Evolutionary conservation across 2,888 invertebrate genomes (phyloP).

Genomic region (Melanostoma scalare): DNA sequence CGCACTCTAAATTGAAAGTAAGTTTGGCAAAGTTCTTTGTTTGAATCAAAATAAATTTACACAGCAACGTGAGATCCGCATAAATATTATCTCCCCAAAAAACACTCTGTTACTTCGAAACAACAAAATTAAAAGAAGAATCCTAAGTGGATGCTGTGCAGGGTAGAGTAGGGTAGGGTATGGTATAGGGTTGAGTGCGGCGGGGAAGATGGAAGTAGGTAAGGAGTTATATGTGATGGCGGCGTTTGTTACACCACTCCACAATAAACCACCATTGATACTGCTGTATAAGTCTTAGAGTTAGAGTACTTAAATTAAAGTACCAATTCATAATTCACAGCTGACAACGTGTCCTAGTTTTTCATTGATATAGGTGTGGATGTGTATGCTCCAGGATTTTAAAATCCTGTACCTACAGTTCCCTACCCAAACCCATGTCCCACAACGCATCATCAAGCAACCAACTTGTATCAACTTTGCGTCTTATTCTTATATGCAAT

Average conservation of each 20-base stretch:
- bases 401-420: slow-evolving; percentile 3
- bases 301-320: slow-evolving; percentile 57
- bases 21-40: slow-evolving; percentile 37
- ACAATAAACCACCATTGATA: slow-evolving; percentile 59
- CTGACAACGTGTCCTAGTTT: slow-evolving; percentile 68
- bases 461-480: slow-evolving; percentile 20
- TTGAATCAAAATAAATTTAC: slow-evolving; percentile 69
- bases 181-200: neutral
- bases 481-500: slow-evolving; percentile 12
- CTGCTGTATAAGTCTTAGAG: slow-evolving; percentile 18
- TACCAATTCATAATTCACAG: slow-evolving; percentile 70
- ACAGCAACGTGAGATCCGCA: slow-evolving; percentile 33
- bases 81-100: slow-evolving; percentile 57
- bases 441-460: slow-evolving; percentile 55
- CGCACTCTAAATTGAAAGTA: slow-evolving; percentile 30
- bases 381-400: slow-evolving; percentile 41
- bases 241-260: slow-evolving; percentile 31
- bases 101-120: slow-evolving; percentile 34
- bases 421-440: neutral
- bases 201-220: neutral
- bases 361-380: slow-evolving; percentile 48
- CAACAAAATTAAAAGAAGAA: slow-evolving; percentile 60
- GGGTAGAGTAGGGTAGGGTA: neutral
- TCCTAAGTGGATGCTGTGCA: slow-evolving; percentile 10
- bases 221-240: neutral